phyloP scores from a whole-genome alignment of 1,140 invertebrate genomes.

The Plutomurus gul region DNA sequence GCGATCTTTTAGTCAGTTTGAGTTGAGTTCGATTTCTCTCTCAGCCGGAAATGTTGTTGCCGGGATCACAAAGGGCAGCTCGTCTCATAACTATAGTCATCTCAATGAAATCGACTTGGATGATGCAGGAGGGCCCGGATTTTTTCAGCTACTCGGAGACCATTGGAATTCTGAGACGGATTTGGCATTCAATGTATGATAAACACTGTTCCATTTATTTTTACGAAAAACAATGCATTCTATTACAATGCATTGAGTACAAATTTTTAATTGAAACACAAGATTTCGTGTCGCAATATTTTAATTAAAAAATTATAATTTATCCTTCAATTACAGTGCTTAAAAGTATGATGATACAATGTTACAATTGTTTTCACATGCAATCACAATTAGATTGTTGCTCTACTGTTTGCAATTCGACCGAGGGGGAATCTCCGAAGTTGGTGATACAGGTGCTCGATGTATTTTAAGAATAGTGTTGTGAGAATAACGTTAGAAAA shows the following conservation, averaged over 20 bases:
- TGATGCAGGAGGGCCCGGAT: conserved; percentile 37
- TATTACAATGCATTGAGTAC: neutral
- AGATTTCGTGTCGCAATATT: too few relatives aligned
- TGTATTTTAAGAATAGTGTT: too few relatives aligned
- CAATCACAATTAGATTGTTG: too few relatives aligned
- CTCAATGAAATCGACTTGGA: conserved; percentile 41
- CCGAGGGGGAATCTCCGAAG: too few relatives aligned
- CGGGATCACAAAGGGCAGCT: neutral
- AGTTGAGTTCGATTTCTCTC: conserved; percentile 35
- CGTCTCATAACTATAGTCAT: conserved; percentile 10
- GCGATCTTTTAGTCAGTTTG: conserved; percentile 48
- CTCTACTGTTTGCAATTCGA: too few relatives aligned
- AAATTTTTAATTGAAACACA: neutral
- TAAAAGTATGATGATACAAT: too few relatives aligned
- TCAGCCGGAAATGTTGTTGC: neutral
- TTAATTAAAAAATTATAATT: too few relatives aligned
- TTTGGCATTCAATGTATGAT: neutral
- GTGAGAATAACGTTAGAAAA: too few relatives aligned
- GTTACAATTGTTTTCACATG: too few relatives aligned
- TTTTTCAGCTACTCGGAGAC: conserved; percentile 42
- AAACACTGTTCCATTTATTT: neutral
- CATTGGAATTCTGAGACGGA: conserved; percentile 43
- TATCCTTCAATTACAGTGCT: too few relatives aligned
- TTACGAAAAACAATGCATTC: neutral
- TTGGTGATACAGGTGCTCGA: too few relatives aligned